Evolutionary conservation across 1,140 invertebrate genomes (phyloP), one percentile per base, ranked within the genome.

Genomic region (Neodiprion lecontei): DNA sequence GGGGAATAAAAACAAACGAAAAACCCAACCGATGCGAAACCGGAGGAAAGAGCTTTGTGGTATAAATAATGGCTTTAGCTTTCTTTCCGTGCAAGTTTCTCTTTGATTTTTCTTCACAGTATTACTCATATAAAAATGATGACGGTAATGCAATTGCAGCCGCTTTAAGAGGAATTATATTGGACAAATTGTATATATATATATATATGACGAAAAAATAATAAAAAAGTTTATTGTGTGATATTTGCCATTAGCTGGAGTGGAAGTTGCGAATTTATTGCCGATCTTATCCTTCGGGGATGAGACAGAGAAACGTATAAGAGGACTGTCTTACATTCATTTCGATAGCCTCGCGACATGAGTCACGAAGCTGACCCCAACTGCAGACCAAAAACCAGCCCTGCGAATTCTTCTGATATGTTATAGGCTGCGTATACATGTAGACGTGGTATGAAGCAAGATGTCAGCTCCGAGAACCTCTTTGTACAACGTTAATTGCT

Each of bases 181-280:
- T 40, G 28, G 28, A 40, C 28, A 40, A 3, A 40, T 61, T 14
- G 53, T 61, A 61, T 12, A 10, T 53, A 53, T 53, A 53, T 53
- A 17, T 21, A 21, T 21, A 9, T 61, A 12, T 61, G 11, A 17
- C 11, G 53, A 61, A 61, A 61, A 61, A 12, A 61, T 61, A 0
- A 61, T 14, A 61, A 61, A 61, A 61, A 61, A 61, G 7, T 17
- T 61, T 53, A 11, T 61, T 17, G 11, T 17, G 11, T 17, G n/a
- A 61, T 61, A 61, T 61, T 61, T 17, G 53, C 8, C 53, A 61
- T 61, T 61, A 61, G 53, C 9, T 61, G 11, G 11, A 61, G 53
- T 61, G n/a, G 53, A 61, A 61, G 53, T 61, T 61, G 53, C 53
- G 53, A 61, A 61, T 61, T 61, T 61, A 61, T 61, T 61, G 53